phyloP scores from a whole-genome alignment of 1,140 invertebrate species.

The Drosophila sucinea region DNA sequence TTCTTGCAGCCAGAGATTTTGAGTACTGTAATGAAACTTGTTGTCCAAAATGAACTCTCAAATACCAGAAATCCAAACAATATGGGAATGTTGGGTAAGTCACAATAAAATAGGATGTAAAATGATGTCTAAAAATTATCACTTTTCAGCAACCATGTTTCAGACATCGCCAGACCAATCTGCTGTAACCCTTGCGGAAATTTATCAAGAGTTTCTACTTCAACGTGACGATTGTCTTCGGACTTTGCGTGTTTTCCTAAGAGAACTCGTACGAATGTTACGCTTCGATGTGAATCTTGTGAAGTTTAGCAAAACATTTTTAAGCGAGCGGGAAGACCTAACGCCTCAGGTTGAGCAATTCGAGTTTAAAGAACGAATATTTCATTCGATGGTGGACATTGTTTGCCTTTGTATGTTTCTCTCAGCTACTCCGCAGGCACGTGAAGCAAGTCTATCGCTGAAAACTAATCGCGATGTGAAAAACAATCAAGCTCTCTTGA shows the following conservation, averaged over 20 bases:
- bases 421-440: conserved; percentile 89
- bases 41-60: conserved; percentile 97
- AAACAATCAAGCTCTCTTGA: conserved; percentile 83
- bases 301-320: conserved; percentile 88
- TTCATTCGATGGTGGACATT: conserved; percentile 92
- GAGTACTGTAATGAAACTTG: conserved; percentile 93
- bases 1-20: conserved; percentile 89
- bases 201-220: conserved; percentile 92
- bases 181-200: conserved; percentile 91
- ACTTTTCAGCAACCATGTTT: conserved; percentile 90
- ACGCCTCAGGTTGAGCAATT: conserved; percentile 84
- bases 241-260: conserved; percentile 89
- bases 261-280: conserved; percentile 94
- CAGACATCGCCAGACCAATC: conserved; percentile 90
- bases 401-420: conserved; percentile 93
- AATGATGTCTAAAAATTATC: background rate
- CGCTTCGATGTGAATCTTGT: conserved; percentile 90
- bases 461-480: conserved; percentile 73
- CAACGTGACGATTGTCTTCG: conserved; percentile 96
- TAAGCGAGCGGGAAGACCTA: conserved; percentile 86
- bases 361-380: conserved; percentile 92
- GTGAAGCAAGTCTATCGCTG: conserved; percentile 85
- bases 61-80: conserved; percentile 96
- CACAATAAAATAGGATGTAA: background rate
- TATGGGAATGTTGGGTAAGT: conserved; percentile 86